Conservation (phyloP, 1,140 invertebrate genomes). For the Meloidogyne exigua region DNA sequence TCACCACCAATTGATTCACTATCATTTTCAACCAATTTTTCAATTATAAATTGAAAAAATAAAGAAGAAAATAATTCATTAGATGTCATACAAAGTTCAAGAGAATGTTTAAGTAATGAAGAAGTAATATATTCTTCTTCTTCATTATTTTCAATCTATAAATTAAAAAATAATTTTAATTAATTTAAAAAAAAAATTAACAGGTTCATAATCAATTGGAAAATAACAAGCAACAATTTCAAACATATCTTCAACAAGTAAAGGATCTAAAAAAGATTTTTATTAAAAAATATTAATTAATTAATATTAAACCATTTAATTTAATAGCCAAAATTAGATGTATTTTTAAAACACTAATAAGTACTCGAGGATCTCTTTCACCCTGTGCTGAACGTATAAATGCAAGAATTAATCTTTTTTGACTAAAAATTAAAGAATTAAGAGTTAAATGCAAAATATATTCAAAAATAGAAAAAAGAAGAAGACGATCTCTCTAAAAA, state of each 20-base stretch:
- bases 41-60: conserved; percentile 48
- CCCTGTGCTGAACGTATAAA: conserved; percentile 39
- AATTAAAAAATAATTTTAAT: background rate
- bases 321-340: conserved; percentile 17
- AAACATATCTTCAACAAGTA: conserved; percentile 48
- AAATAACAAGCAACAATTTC: conserved; percentile 52
- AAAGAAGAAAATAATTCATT: conserved; percentile 38
- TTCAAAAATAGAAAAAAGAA: conserved; percentile 31
- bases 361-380: conserved; percentile 50
- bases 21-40: conserved; percentile 49
- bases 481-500: conserved; percentile 30
- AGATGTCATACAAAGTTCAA: conserved; percentile 42
- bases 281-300: conserved; percentile 10
- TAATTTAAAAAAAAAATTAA: conserved; percentile 20
- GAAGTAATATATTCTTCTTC: conserved; percentile 31
- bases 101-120: conserved; percentile 37
- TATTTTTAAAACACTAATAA: conserved; percentile 41
- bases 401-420: conserved; percentile 26
- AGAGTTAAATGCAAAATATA: conserved; percentile 23
- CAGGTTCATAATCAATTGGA: conserved; percentile 52
- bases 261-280: conserved; percentile 27
- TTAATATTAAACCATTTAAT: conserved; percentile 9
- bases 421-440: conserved; percentile 3
- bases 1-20: background rate
- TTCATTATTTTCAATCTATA: conserved; percentile 24